Evolutionary conservation across 2,113 vertebrate genomes (phyloP), one percentile per base, ranked within the genome.

Genomic region (Coregonus clupeaformis): DNA sequence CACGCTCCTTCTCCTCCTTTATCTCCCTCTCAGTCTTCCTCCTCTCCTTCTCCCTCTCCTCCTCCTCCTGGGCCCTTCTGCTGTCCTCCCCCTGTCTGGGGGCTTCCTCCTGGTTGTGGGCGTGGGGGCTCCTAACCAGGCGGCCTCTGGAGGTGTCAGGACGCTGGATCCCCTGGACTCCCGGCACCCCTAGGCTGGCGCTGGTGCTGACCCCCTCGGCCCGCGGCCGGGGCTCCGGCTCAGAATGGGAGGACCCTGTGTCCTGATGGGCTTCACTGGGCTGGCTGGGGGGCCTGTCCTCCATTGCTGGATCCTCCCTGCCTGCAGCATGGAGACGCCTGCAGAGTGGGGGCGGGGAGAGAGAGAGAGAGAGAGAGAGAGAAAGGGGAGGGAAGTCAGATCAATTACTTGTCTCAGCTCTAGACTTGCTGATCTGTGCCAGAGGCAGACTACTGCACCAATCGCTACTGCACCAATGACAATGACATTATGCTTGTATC

Each of bases 61-160:
- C 45, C 22, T 60, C 13, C 2, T 47, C 78, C n/a, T 1, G 0
- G 32, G 63, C 13, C 64, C 30, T 78, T 25, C 75, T 68, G 70
- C 69, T 30, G 2, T 1, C 2, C 32, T 80, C 79, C 12, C 77
- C 75, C 27, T 27, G 65, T 16, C 70, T 84, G 47, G 30, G 0
- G 9, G 71, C 0, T 42, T 11, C 68, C 2, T 73, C 24, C 16
- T 67, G 22, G 0, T 42, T 57, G 1, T 30, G 80, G 5, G 67
- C 25, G 20, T 71, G 74, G 13, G 36, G 22, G 1, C 36, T 24
- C 36, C 57, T 75, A 42, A 36, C 45, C 18, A 69, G 79, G 22
- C 86, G 77, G 7, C 88, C 89, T 72, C 89, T 77, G 36, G 90
- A 84, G 1, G 88, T 90, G 75, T 91, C 88, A 5, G 88, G 89